Evolutionary conservation across 1,140 invertebrate genomes (phyloP).

Genomic region (Psilanteris sp.): DNA sequence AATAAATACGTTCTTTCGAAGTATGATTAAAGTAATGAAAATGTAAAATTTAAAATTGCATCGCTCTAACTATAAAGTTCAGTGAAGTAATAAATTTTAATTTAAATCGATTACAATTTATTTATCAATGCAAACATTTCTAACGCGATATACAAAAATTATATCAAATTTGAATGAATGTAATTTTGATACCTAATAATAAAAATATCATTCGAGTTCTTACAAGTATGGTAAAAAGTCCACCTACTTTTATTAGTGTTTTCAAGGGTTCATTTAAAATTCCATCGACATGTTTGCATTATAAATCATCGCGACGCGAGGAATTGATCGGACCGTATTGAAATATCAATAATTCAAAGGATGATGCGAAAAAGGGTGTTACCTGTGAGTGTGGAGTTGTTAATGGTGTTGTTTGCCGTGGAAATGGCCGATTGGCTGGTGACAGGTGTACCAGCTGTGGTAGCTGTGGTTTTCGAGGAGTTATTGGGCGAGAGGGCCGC

Average conservation of each 20-base stretch:
- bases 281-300: conserved; percentile 50
- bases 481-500: conserved; percentile 78
- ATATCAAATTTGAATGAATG: no score
- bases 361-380: conserved; percentile 69
- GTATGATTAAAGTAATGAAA: no score
- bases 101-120: no score
- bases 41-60: no score
- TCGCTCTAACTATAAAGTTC: no score
- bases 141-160: no score
- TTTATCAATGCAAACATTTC: no score
- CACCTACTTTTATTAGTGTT: conserved; percentile 24
- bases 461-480: conserved; percentile 77
- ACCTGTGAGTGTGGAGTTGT: conserved; percentile 79
- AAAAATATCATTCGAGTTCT: conserved; percentile 13
- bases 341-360: conserved; percentile 57
- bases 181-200: no score
- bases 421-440: conserved; percentile 78
- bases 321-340: conserved; percentile 41
- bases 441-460: conserved; percentile 77
- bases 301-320: conserved; percentile 35
- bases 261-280: conserved; percentile 47
- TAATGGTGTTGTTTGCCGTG: conserved; percentile 79
- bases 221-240: conserved; percentile 9
- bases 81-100: no score
- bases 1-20: no score